Evolutionary conservation across 2,888 invertebrate species (phyloP).

Genomic region (Hipparchia sbordonii): DNA sequence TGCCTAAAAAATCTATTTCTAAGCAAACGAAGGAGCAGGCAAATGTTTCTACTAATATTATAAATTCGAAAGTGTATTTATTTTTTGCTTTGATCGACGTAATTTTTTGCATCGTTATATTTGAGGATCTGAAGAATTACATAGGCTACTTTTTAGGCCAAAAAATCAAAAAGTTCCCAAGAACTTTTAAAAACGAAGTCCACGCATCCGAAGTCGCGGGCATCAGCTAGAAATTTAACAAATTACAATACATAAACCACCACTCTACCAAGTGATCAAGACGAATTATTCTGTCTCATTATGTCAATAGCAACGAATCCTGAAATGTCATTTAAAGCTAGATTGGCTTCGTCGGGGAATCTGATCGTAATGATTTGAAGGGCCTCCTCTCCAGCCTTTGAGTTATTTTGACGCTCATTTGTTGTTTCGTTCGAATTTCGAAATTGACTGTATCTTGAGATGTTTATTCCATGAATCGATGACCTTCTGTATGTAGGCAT

Average conservation of each 20-base stretch:
- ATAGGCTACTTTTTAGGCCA: no score
- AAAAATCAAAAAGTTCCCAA: no score
- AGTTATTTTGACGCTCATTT: conserved; percentile 7
- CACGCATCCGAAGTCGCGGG: no score
- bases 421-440: neutral
- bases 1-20: no score
- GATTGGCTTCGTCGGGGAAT: conserved; percentile 17
- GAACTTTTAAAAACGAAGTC: no score
- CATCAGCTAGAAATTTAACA: neutral
- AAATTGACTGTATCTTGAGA: no score
- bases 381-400: conserved; percentile 3
- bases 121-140: no score
- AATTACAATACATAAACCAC: conserved; percentile 10
- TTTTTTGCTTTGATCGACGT: no score
- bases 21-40: no score
- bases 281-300: conserved; percentile 9
- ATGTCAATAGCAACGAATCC: conserved; percentile 15
- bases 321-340: conserved; percentile 19
- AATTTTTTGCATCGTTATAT: no score
- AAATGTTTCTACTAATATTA: no score
- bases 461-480: neutral
- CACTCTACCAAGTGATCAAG: conserved; percentile 19
- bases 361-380: conserved; percentile 14
- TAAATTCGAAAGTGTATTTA: no score
- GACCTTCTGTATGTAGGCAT: neutral